These are phyloP conservation scores for Myioborus miniatus DNA, from an alignment of 2,797 vertebrate genomes.

Conservation along the genomic window DNA sequence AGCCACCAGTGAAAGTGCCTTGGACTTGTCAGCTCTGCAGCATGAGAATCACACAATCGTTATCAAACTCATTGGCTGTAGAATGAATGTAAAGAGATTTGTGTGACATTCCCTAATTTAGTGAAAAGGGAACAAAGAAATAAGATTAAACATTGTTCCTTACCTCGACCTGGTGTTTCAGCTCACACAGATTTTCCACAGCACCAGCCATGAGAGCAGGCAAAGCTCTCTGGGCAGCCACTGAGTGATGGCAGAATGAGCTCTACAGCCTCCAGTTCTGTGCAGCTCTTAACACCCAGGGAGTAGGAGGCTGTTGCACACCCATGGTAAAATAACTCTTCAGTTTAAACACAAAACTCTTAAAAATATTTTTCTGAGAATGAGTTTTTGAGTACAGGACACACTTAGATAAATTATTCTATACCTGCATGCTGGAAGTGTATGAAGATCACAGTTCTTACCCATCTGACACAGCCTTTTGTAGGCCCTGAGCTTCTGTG, in stretches of 20 bases:
- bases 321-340: background rate
- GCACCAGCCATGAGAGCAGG: background rate
- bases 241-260: accelerated
- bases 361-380: background rate
- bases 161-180: background rate
- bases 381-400: background rate
- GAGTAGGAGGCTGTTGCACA: background rate
- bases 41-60: background rate
- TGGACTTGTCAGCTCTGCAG: background rate
- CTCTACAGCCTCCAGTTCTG: background rate
- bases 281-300: background rate
- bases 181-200: background rate
- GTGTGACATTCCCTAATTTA: background rate
- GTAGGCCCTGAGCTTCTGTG: background rate
- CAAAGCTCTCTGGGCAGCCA: background rate
- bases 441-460: background rate
- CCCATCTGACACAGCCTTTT: background rate
- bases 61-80: background rate
- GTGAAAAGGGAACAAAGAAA: background rate
- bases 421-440: background rate
- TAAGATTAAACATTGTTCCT: background rate
- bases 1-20: background rate
- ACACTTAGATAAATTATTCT: background rate
- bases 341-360: background rate
- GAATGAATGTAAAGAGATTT: background rate